Conservation (phyloP, 2,113 vertebrate species). For the Raja brachyura region DNA sequence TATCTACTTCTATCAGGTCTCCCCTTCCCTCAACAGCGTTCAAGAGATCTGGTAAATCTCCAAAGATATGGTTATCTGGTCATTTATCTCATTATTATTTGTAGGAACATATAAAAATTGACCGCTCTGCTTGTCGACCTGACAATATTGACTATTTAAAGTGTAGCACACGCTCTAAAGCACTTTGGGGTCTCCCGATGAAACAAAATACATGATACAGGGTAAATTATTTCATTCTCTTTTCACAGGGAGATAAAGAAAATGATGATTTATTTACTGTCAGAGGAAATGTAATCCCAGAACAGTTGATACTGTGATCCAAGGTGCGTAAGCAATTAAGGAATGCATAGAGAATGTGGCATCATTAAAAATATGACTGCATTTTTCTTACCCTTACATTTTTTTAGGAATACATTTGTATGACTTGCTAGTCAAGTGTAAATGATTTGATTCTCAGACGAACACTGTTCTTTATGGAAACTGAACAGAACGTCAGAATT, state of each 20-base stretch:
- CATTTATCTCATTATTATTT: not conserved
- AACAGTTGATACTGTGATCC: constrained; percentile 9
- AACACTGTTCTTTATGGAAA: constrained; percentile 13
- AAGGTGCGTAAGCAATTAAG: not conserved
- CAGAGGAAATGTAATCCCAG: not conserved
- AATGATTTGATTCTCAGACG: not conserved
- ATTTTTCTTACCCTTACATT: not conserved
- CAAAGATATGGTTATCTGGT: not conserved
- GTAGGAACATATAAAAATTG: not conserved
- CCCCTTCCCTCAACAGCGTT: no score
- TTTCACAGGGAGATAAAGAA: not conserved
- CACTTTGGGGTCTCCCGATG: not conserved
- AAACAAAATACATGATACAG: not conserved
- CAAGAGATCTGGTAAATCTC: not conserved
- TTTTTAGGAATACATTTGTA: not conserved
- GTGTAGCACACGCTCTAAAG: not conserved
- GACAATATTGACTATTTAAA: not conserved
- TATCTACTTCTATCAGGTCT: no score
- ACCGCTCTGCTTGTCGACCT: not conserved
- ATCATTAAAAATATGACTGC: constrained; percentile 19
- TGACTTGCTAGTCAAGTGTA: not conserved
- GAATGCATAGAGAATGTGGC: not conserved
- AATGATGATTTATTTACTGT: not conserved
- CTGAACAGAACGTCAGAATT: constrained; percentile 5
- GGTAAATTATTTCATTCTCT: not conserved